Conservation (phyloP, 2,113 vertebrate genomes). For the Salminus brasiliensis region DNA sequence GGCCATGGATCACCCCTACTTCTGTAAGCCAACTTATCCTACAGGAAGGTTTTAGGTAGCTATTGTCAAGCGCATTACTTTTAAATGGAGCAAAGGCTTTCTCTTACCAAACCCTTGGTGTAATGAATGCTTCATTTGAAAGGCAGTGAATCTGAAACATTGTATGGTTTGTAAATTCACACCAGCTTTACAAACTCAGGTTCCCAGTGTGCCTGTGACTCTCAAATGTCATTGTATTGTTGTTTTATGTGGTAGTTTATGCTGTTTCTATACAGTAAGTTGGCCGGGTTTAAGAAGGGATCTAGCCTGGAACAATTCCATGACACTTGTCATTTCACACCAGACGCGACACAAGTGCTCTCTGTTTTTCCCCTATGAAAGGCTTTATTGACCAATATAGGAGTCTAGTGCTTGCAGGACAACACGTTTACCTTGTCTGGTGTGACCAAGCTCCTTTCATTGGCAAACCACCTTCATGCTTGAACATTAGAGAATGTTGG, state of each 20-base stretch:
- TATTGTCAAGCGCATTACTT: background rate
- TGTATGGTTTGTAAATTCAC: background rate
- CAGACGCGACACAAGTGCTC: no score
- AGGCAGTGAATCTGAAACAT: background rate
- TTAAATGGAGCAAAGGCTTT: background rate
- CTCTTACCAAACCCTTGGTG: background rate
- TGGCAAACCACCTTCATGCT: background rate
- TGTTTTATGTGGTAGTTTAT: background rate
- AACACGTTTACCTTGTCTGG: no score
- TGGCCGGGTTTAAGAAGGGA: no score
- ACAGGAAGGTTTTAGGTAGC: background rate
- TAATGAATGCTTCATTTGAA: no score
- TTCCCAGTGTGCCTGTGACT: background rate
- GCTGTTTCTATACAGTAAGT: no score
- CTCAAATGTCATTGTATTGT: background rate
- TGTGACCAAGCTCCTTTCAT: background rate
- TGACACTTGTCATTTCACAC: no score
- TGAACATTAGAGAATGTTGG: background rate
- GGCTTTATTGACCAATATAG: no score
- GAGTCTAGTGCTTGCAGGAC: no score
- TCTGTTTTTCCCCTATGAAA: no score
- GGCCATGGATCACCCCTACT: constrained; percentile 86
- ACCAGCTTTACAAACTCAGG: background rate
- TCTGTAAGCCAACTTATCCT: constrained; percentile 70
- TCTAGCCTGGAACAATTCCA: no score